Conservation (phyloP, 2,113 vertebrate species). For the Piprites chloris region DNA sequence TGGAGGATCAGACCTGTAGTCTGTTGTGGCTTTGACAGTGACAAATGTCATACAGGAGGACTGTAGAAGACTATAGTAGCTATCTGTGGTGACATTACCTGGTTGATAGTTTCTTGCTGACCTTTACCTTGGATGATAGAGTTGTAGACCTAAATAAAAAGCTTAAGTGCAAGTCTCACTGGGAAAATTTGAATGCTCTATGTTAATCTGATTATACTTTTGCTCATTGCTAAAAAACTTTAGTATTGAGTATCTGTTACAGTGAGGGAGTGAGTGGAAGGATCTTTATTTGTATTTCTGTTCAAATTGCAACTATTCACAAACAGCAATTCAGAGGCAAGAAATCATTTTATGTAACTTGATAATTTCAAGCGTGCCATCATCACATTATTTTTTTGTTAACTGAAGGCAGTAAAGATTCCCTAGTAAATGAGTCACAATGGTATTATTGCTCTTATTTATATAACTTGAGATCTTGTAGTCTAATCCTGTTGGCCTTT, state of each 20-base stretch:
- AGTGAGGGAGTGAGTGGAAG: not conserved
- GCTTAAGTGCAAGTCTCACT: not conserved
- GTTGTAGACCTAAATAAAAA: not conserved
- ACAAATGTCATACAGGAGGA: not conserved
- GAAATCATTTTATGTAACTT: not conserved
- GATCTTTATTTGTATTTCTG: not conserved
- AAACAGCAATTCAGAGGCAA: not conserved
- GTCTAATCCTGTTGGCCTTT: not conserved
- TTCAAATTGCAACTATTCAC: not conserved
- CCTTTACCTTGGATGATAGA: not conserved
- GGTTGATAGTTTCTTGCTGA: not conserved
- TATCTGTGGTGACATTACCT: not conserved
- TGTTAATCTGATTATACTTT: not conserved
- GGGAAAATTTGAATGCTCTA: not conserved
- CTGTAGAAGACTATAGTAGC: not conserved
- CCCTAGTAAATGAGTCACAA: constrained; percentile 19
- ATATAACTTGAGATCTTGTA: not conserved
- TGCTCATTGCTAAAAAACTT: not conserved
- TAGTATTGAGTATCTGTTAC: not conserved
- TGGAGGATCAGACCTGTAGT: not conserved
- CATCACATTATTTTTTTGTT: not conserved
- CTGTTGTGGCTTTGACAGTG: not conserved
- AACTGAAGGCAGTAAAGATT: not conserved
- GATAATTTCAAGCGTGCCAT: not conserved
- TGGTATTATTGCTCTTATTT: not conserved